Conservation (phyloP, 2,797 vertebrate species). For the Trichosurus vulpecula region DNA sequence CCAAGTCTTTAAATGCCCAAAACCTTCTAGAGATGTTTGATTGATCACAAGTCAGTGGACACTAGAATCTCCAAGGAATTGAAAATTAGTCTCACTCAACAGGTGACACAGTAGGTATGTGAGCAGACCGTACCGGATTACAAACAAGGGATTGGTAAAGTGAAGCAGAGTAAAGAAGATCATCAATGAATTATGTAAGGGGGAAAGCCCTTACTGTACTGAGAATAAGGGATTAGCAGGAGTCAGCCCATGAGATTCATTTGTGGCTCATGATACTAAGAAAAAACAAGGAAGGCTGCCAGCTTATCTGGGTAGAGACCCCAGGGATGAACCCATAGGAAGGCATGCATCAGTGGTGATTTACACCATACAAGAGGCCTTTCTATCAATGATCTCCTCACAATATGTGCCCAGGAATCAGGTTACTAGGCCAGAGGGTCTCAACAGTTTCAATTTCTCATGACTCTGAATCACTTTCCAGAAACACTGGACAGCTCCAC, state of each 20-base stretch:
- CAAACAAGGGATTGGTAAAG: not conserved
- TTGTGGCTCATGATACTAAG: not conserved
- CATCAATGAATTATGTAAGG: not conserved
- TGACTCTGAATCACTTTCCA: not conserved
- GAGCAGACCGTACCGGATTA: not conserved
- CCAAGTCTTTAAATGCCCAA: not conserved
- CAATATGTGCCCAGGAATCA: not conserved
- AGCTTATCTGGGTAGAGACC: not conserved
- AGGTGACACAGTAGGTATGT: not conserved
- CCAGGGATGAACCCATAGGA: not conserved
- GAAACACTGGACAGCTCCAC: not conserved
- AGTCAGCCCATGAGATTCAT: not conserved
- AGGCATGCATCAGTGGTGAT: not conserved
- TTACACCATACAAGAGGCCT: not conserved
- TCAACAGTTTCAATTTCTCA: not conserved
- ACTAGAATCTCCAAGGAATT: not conserved
- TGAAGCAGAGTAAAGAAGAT: not conserved
- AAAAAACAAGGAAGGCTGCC: not conserved
- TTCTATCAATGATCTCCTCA: not conserved
- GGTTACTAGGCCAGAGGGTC: not conserved
- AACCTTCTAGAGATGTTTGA: not conserved
- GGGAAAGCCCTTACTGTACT: not conserved
- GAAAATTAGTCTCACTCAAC: not conserved
- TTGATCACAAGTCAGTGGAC: not conserved
- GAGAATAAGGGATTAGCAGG: not conserved